Conservation (phyloP, 2,113 vertebrate genomes). For the Panthera uncia region DNA sequence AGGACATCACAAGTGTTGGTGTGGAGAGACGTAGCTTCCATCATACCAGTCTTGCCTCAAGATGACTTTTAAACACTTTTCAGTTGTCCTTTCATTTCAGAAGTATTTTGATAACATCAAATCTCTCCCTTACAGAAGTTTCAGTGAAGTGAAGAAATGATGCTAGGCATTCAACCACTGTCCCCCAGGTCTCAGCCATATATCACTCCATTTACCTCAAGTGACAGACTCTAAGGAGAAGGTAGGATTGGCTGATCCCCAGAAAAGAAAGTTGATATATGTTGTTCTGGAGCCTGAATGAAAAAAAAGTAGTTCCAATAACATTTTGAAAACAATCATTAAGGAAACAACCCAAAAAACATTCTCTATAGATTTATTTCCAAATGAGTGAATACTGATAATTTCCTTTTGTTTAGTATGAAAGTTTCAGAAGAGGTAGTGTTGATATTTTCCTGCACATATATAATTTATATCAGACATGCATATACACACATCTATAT, state of each 20-base stretch:
- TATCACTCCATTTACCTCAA: not conserved
- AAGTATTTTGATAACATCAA: not conserved
- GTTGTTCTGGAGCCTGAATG: not conserved
- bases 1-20: not conserved
- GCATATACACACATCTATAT: not conserved
- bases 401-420: constrained; percentile 14
- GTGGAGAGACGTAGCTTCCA: no score
- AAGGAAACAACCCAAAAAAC: not conserved
- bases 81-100: not conserved
- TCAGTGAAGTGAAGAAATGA: not conserved
- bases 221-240: constrained; percentile 1
- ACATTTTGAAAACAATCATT: constrained; percentile 64
- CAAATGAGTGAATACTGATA: constrained; percentile 28
- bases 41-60: not conserved
- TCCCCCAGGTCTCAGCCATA: not conserved
- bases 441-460: constrained; percentile 26
- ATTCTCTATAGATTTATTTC: constrained; percentile 64
- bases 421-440: not conserved
- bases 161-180: not conserved
- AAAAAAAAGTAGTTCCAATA: not conserved
- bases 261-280: not conserved
- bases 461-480: constrained; percentile 29
- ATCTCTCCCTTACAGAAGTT: not conserved
- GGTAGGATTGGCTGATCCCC: not conserved
- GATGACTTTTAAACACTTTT: not conserved